Percentiles rank a stretch among this genome's conserved stretches.
These are phyloP conservation scores for Montipora foliosa DNA, from an alignment of 64 coral and sea anemone species.

Conservation along the genomic window DNA sequence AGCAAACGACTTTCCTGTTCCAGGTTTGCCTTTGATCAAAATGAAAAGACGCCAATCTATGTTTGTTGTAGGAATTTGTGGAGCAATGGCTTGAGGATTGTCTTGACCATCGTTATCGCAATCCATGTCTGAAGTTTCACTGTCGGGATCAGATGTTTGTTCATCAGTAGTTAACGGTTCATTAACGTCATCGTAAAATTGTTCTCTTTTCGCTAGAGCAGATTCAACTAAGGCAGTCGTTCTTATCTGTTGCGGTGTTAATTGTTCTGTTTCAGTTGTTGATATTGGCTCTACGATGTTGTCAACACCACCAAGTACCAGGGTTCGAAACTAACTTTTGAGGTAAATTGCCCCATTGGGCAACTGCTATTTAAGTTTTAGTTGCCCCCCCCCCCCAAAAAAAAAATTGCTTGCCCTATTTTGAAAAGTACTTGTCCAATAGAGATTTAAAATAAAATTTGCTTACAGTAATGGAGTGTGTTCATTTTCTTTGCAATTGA, in stretches of 20 bases:
- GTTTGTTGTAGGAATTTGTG: too few relatives aligned
- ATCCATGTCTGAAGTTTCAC: neutral
- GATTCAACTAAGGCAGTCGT: neutral
- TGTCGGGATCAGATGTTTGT: too few relatives aligned
- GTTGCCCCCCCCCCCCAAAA: neutral
- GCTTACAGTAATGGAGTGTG: neutral
- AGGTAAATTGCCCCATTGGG: neutral
- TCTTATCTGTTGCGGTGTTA: neutral
- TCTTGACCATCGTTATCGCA: neutral
- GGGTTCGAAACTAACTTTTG: neutral
- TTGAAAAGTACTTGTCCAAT: neutral
- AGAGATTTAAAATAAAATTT: neutral
- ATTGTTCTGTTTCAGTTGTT: neutral
- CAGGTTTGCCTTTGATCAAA: slow-evolving; percentile 20
- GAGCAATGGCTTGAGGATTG: neutral
- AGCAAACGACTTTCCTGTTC: slow-evolving; percentile 6
- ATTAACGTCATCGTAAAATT: too few relatives aligned
- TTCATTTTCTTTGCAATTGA: neutral
- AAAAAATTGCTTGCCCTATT: neutral
- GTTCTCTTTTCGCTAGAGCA: too few relatives aligned
- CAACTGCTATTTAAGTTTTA: neutral
- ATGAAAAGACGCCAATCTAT: neutral
- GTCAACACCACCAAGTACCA: neutral
- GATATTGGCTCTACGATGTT: neutral
- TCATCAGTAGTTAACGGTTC: too few relatives aligned